Evolutionary conservation across 1,140 invertebrate species (phyloP).

Genomic region (Zaprionus davidi): DNA sequence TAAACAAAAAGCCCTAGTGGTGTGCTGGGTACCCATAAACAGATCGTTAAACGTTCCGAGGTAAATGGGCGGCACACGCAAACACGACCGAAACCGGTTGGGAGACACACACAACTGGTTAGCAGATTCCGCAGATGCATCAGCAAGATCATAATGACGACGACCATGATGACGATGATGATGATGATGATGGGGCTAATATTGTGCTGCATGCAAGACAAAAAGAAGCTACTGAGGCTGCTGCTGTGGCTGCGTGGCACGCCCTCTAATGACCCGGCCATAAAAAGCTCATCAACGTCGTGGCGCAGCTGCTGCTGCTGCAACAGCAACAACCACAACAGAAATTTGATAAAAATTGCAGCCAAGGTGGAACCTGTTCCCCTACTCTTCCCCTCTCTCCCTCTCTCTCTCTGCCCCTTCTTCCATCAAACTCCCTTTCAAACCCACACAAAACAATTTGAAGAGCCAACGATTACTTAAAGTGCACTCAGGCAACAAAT

Average conservation of each 20-base stretch:
- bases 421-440: not conserved
- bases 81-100: slow-evolving; percentile 68
- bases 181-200: slow-evolving; percentile 64
- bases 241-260: slow-evolving; percentile 49
- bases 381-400: not conserved
- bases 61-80: slow-evolving; percentile 77
- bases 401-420: not conserved
- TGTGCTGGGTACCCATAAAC: slow-evolving; percentile 59
- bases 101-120: slow-evolving; percentile 18
- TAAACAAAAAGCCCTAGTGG: slow-evolving; percentile 11
- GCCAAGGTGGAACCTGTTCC: slow-evolving; percentile 39
- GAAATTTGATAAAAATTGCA: slow-evolving; percentile 81
- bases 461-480: slow-evolving; percentile 80
- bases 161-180: slow-evolving; percentile 5
- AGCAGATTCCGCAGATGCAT: slow-evolving; percentile 52
- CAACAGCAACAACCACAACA: slow-evolving; percentile 27
- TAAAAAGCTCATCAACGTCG: slow-evolving; percentile 80
- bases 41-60: slow-evolving; percentile 73
- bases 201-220: slow-evolving; percentile 63
- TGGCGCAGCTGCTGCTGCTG: slow-evolving; percentile 40
- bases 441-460: slow-evolving; percentile 65
- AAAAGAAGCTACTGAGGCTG: slow-evolving; percentile 50
- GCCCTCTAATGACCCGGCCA: slow-evolving; percentile 76
- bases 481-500: slow-evolving; percentile 78
- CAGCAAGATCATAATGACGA: slow-evolving; percentile 40